Conservation (phyloP, 2,113 vertebrate genomes). For the Nanorana parkeri region DNA sequence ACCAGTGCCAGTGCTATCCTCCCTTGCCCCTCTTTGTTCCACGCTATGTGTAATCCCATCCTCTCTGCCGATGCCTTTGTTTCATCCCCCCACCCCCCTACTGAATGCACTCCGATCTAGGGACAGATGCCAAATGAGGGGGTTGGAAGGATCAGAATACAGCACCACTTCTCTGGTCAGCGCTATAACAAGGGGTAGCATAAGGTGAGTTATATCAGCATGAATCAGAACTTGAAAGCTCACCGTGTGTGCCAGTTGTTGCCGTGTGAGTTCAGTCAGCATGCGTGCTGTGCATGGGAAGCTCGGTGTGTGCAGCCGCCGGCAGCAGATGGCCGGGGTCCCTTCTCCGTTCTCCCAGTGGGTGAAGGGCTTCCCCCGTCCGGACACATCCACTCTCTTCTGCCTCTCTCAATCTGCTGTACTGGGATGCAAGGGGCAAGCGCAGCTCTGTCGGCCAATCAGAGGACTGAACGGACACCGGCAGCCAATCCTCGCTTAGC, state of each 20-base stretch:
- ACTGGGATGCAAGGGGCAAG: slow-evolving; percentile 14
- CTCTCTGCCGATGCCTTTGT: slow-evolving; percentile 34
- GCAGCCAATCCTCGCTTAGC: slow-evolving; percentile 19
- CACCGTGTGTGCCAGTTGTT: slow-evolving; percentile 1
- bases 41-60: slow-evolving; percentile 39
- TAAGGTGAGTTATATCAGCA: slow-evolving; percentile 1
- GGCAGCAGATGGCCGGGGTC: background rate
- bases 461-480: background rate
- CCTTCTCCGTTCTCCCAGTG: slow-evolving; percentile 3
- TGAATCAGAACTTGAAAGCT: slow-evolving; percentile 7
- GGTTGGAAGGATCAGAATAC: background rate
- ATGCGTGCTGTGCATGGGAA: background rate
- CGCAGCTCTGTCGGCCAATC: background rate
- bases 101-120: background rate
- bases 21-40: slow-evolving; percentile 47
- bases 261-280: slow-evolving; percentile 2
- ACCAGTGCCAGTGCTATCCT: slow-evolving; percentile 9
- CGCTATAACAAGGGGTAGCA: background rate
- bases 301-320: too few relatives aligned
- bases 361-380: background rate
- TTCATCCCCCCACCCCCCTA: background rate
- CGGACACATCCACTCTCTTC: slow-evolving; percentile 10
- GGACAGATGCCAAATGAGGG: background rate
- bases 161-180: background rate
- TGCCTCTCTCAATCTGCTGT: slow-evolving; percentile 24